Evolutionary conservation across 1,140 invertebrate species (phyloP).

Genomic region (Heliothis virescens): DNA sequence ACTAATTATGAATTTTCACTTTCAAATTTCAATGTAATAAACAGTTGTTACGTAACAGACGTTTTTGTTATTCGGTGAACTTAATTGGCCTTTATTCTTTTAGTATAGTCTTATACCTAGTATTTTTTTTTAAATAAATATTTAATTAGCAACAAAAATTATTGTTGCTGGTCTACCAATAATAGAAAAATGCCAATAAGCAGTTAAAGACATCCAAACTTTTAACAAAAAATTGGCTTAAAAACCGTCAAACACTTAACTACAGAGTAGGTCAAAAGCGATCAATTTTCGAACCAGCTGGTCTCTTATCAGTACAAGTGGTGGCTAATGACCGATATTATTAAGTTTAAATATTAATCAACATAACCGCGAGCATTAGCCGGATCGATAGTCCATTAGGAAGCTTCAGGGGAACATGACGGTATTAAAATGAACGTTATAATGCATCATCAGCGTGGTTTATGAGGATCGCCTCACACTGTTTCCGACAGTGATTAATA

Average conservation of each 20-base stretch:
- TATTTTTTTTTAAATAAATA: too few species aligned
- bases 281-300: constrained; percentile 17
- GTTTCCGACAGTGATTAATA: constrained; percentile 10
- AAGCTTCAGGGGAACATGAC: constrained; percentile 12
- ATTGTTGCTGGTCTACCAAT: too few species aligned
- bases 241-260: constrained; percentile 9
- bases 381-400: constrained; percentile 48
- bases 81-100: too few species aligned
- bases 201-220: not conserved
- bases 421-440: constrained; percentile 33
- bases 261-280: constrained; percentile 9
- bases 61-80: too few species aligned
- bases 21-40: too few species aligned
- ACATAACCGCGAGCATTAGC: constrained; percentile 41
- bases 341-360: constrained; percentile 50
- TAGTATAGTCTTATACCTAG: too few species aligned
- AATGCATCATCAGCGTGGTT: constrained; percentile 12
- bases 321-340: constrained; percentile 27
- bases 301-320: not conserved
- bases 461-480: constrained; percentile 1
- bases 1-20: too few species aligned
- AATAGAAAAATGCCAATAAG: too few species aligned
- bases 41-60: too few species aligned
- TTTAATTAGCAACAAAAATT: too few species aligned
- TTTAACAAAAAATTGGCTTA: not conserved